Evolutionary conservation across 2,888 invertebrate genomes (phyloP).

Genomic region (Chironomus riparius): DNA sequence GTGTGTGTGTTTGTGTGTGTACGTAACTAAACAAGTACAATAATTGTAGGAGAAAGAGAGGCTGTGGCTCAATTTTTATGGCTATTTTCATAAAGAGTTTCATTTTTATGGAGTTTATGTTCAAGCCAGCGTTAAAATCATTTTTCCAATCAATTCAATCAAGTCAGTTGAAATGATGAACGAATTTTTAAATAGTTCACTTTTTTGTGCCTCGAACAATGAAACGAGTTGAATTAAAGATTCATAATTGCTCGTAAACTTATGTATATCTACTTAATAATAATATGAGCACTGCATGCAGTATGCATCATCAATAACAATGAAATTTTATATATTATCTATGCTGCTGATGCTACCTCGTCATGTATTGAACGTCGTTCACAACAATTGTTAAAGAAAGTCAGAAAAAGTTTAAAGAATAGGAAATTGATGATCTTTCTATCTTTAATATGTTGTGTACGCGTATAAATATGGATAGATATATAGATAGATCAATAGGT

Average conservation of each 20-base stretch:
- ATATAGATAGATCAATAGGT: not conserved
- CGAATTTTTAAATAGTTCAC: not conserved
- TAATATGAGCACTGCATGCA: no score
- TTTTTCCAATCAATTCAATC: slow-evolving; percentile 21
- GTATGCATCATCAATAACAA: no score
- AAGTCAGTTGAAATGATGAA: not conserved
- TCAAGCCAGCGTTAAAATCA: not conserved
- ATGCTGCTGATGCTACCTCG: no score
- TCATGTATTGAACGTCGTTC: no score
- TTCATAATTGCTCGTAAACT: no score
- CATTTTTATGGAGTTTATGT: not conserved
- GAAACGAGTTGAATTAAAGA: no score
- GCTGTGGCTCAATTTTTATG: not conserved
- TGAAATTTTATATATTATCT: no score
- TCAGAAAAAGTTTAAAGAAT: not conserved
- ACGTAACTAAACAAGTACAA: no score
- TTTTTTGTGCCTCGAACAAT: no score
- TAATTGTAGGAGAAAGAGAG: no score
- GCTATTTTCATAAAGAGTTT: not conserved
- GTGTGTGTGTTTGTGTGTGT: no score
- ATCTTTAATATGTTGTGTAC: not conserved
- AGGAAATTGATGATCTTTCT: not conserved
- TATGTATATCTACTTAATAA: no score
- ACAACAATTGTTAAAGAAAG: not conserved
- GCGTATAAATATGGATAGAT: not conserved